These are phyloP conservation scores for Drosophila anomalata DNA, from an alignment of 2,888 invertebrate species.

Conservation along the genomic window DNA sequence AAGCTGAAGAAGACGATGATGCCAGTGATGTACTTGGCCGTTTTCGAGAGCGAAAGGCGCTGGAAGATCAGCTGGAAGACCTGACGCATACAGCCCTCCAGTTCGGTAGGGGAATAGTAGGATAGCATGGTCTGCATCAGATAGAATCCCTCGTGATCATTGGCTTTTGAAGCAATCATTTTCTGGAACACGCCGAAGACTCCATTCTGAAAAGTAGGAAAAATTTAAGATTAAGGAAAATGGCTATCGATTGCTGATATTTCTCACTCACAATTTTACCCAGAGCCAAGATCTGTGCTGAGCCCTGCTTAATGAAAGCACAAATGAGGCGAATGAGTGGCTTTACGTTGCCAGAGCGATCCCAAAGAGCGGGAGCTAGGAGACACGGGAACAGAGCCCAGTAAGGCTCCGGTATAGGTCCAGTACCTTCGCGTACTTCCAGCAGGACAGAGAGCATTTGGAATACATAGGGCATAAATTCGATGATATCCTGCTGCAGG, in stretches of 20 bases:
- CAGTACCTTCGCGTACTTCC: slow-evolving; percentile 87
- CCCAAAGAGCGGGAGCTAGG: slow-evolving; percentile 96
- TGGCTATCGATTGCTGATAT: rapidly evolving
- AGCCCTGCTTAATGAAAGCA: slow-evolving; percentile 91
- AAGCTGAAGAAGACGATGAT: slow-evolving; percentile 95
- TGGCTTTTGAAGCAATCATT: slow-evolving; percentile 95
- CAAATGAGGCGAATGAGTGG: slow-evolving; percentile 96
- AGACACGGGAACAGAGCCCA: slow-evolving; percentile 95
- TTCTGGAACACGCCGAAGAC: slow-evolving; percentile 98
- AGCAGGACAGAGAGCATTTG: slow-evolving; percentile 97
- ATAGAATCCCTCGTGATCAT: slow-evolving; percentile 98
- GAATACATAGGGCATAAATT: slow-evolving; percentile 99
- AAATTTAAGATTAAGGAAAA: neutral
- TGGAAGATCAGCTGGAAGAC: slow-evolving; percentile 97
- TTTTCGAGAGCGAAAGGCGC: slow-evolving; percentile 95
- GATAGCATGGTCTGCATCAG: slow-evolving; percentile 94
- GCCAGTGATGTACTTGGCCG: slow-evolving; percentile 96
- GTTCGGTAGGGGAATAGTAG: slow-evolving; percentile 90
- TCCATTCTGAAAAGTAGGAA: slow-evolving; percentile 86
- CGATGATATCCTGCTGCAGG: slow-evolving; percentile 94
- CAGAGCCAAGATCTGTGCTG: slow-evolving; percentile 87
- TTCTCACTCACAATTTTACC: slow-evolving; percentile 88
- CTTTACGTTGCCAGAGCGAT: slow-evolving; percentile 95
- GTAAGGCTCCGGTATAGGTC: slow-evolving; percentile 91
- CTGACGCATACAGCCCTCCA: slow-evolving; percentile 92